Base-by-base conservation (phyloP, 2,888 invertebrate species). In the Pasiphila rectangulata region DNA sequence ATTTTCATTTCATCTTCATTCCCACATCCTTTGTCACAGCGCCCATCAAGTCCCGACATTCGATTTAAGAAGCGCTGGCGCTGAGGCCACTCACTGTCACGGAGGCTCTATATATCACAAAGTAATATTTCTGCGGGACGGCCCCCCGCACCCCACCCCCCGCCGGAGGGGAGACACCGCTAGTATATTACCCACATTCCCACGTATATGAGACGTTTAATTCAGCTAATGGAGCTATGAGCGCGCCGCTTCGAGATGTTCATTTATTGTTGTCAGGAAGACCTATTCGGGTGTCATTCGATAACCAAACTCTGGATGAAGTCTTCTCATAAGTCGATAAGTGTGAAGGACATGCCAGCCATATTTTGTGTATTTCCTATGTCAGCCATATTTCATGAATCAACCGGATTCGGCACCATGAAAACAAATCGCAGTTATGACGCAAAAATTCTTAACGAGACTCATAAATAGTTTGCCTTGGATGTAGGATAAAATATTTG, bases 221-320 rank as follows among this genome's bases (percentile, higher is more conserved):
- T 79, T 71, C 71, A 46, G 69, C 73, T 79, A 79, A 79, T 79
- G 77, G 79, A 65, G 64, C 57, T 56, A 57, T 54, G 59, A 55
- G 53, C 54, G 63, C 41, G 46, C 20, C 54, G 40, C 57, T 43
- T 44, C 40, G 60, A 58, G 58, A 59, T 60, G 64, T 61, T 72
- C 70, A 71, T 69, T 67, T 64, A 56, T 64, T 66, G 63, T 63
- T 54, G 54, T 51, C 34, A 21, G 39, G 12, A 32, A 30, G 20
- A 10, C 9, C 4, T 50, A 45, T 50, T 45, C 38, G 1, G n/a
- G 0, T 16, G 20, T 17, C 50, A 23, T 19, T 32, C 30, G 44
- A 27, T 32, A 24, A n/a, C n/a, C n/a, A n/a, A n/a, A n/a, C n/a
- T n/a, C n/a, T n/a, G n/a, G n/a, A n/a, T n/a, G n/a, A n/a, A n/a